Evolutionary conservation across 2,888 invertebrate genomes (phyloP).

Genomic region (Metopia argyrocephala): DNA sequence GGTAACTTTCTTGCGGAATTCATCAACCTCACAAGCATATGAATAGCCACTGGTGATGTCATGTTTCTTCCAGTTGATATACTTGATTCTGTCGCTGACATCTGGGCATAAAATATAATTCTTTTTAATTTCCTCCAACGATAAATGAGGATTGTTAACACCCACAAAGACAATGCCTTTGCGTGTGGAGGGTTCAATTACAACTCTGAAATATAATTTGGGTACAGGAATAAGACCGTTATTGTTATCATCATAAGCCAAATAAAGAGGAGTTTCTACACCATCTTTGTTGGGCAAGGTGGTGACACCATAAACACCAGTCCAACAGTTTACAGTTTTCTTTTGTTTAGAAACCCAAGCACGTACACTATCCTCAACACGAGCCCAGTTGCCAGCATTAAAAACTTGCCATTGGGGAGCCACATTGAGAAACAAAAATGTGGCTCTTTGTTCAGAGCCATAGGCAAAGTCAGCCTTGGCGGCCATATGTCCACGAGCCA

Average conservation of each 20-base stretch:
- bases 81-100: conserved; percentile 72
- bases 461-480: conserved; percentile 80
- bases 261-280: conserved; percentile 74
- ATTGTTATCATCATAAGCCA: conserved; percentile 73
- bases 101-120: conserved; percentile 74
- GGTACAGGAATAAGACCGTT: conserved; percentile 80
- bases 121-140: conserved; percentile 70
- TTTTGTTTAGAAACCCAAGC: conserved; percentile 68
- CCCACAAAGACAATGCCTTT: conserved; percentile 81
- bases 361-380: conserved; percentile 79
- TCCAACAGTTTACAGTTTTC: conserved; percentile 79
- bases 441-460: conserved; percentile 79
- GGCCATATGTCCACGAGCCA: conserved; percentile 80
- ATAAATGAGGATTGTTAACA: conserved; percentile 77
- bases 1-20: conserved; percentile 62
- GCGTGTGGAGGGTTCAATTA: conserved; percentile 78
- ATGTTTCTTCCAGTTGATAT: conserved; percentile 72
- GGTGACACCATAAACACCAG: conserved; percentile 81
- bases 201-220: conserved; percentile 81
- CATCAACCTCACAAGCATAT: conserved; percentile 73
- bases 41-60: conserved; percentile 74
- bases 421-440: conserved; percentile 80
- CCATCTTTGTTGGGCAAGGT: conserved; percentile 79
- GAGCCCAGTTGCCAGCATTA: conserved; percentile 82
- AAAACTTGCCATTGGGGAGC: conserved; percentile 82